Evolutionary conservation across 2,888 invertebrate genomes (phyloP).

Genomic region (Tyria jacobaeae): DNA sequence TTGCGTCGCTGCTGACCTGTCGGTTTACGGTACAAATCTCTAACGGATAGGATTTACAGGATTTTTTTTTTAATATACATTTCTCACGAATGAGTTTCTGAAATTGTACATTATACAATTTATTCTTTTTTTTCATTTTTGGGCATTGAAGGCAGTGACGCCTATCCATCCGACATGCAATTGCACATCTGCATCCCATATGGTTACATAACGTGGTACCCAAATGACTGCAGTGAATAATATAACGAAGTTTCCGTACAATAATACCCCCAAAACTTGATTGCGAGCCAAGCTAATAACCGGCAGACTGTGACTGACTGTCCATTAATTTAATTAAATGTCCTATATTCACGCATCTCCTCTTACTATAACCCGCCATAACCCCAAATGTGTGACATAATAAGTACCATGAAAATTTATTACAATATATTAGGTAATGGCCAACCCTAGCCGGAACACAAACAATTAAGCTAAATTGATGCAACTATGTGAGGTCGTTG

Average conservation of each 20-base stretch:
- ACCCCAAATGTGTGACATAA: constrained; percentile 2
- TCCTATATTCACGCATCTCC: constrained; percentile 5
- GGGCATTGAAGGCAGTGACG: too few species aligned
- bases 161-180: neutral
- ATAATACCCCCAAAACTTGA: constrained; percentile 6
- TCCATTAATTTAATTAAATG: constrained; percentile 17
- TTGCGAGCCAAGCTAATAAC: neutral
- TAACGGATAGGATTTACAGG: too few species aligned
- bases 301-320: constrained; percentile 10
- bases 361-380: neutral
- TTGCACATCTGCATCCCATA: neutral
- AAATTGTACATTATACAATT: too few species aligned
- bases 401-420: constrained; percentile 5
- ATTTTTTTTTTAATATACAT: too few species aligned
- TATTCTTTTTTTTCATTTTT: too few species aligned
- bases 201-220: neutral
- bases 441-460: constrained; percentile 53
- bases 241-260: neutral
- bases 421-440: constrained; percentile 7
- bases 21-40: too few species aligned
- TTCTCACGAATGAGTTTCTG: too few species aligned
- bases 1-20: too few species aligned
- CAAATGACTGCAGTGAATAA: neutral
- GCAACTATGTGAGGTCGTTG: constrained; percentile 73
- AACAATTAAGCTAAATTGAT: constrained; percentile 80